Conservation (phyloP, 2,113 vertebrate species). For the Varanus komodoensis region DNA sequence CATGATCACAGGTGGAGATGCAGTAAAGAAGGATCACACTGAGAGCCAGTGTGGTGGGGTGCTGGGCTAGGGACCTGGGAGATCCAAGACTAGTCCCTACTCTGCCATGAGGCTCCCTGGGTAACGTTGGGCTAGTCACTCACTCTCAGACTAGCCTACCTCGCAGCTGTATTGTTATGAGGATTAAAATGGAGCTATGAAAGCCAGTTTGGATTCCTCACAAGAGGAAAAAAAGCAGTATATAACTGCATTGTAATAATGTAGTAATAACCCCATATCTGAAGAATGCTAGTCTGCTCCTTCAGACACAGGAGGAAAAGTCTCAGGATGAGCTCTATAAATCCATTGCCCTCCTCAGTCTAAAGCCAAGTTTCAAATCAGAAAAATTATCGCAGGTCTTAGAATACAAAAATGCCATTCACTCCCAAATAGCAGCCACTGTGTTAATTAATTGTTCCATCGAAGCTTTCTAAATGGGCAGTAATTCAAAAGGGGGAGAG, state of each 20-base stretch:
- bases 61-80: too few relatives aligned
- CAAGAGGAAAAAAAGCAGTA: too few relatives aligned
- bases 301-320: background rate
- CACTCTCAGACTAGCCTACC: too few relatives aligned
- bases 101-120: too few relatives aligned
- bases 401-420: conserved; percentile 16
- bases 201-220: too few relatives aligned
- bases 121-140: too few relatives aligned
- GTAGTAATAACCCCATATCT: background rate
- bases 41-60: background rate
- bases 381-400: conserved; percentile 2
- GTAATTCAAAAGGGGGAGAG: background rate
- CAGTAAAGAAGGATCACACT: background rate
- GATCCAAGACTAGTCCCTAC: too few relatives aligned
- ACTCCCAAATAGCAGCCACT: conserved; percentile 5
- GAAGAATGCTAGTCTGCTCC: background rate
- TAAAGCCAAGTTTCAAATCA: background rate
- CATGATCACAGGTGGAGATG: background rate
- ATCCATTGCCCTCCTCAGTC: background rate
- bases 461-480: conserved; percentile 3
- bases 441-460: conserved; percentile 20
- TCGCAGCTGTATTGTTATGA: too few relatives aligned
- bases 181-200: too few relatives aligned
- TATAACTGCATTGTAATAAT: too few relatives aligned
- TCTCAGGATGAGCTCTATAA: background rate